Evolutionary conservation across 2,888 invertebrate genomes (phyloP).

Genomic region (Rhimphoctona megacephalus): DNA sequence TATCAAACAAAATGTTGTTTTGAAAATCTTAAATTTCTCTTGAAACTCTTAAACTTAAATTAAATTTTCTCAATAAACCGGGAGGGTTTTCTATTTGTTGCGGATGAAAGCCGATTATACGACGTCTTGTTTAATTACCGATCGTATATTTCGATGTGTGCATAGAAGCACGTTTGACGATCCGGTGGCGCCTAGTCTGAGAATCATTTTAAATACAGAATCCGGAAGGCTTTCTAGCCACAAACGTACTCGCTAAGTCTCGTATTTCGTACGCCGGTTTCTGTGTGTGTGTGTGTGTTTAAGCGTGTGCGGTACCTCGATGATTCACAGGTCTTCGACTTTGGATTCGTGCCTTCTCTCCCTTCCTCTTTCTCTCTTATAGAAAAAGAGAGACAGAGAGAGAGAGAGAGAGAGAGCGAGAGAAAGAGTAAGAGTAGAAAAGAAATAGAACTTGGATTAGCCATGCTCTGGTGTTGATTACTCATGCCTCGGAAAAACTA

Average conservation of each 20-base stretch:
- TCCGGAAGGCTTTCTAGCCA: slow-evolving; percentile 56
- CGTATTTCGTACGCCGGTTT: not conserved
- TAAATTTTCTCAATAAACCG: not conserved
- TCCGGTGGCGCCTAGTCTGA: slow-evolving; percentile 48
- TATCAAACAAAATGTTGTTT: not conserved
- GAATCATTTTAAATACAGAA: slow-evolving; percentile 56
- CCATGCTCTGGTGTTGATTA: slow-evolving; percentile 50
- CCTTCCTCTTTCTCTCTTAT: slow-evolving; percentile 23
- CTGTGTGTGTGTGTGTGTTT: not conserved
- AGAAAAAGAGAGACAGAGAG: not conserved
- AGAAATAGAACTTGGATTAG: slow-evolving; percentile 53
- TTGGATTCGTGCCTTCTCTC: slow-evolving; percentile 63
- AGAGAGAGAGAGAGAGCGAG: not conserved
- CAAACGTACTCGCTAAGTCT: slow-evolving; percentile 30
- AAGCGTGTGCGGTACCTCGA: slow-evolving; percentile 33
- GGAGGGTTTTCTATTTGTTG: not conserved
- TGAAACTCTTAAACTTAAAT: not conserved
- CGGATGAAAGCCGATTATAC: not conserved
- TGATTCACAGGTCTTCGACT: slow-evolving; percentile 69
- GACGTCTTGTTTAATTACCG: not conserved
- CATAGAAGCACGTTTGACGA: not conserved
- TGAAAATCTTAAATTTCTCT: not conserved
- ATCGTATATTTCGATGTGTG: slow-evolving; percentile 8
- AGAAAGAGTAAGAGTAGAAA: not conserved
- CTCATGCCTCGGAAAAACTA: slow-evolving; percentile 64